Percentiles rank a stretch among this genome's conserved stretches.
Conservation (phyloP, 2,888 invertebrate species). For the Cylindroiulus punctatus region DNA sequence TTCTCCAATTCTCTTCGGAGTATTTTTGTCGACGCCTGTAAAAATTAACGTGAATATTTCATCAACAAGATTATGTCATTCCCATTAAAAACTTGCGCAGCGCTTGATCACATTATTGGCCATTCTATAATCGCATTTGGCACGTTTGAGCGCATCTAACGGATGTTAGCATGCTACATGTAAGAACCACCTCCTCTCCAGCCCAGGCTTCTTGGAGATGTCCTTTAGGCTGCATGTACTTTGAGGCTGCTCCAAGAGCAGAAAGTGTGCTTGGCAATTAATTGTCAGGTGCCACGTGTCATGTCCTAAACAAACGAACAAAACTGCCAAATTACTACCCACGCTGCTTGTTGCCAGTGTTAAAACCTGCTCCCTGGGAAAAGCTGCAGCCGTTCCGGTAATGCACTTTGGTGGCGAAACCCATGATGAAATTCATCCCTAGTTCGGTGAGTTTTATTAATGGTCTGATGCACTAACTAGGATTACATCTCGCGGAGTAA, state of each 20-base stretch:
- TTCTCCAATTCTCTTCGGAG: background rate
- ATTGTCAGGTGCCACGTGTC: background rate
- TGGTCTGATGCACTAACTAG: slow-evolving; percentile 42
- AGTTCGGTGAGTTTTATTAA: slow-evolving; percentile 5
- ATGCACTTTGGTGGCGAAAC: background rate
- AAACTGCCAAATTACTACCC: background rate
- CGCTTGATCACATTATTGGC: background rate
- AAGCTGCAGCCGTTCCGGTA: background rate
- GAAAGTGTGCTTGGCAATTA: background rate
- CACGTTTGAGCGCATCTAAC: background rate
- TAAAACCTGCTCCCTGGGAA: background rate
- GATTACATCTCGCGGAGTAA: slow-evolving; percentile 11
- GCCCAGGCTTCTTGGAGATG: too few species aligned
- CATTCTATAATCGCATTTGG: background rate
- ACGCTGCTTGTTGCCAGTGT: background rate
- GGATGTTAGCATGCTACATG: too few species aligned
- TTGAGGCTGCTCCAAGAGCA: too few species aligned
- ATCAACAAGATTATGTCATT: background rate
- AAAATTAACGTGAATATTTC: background rate
- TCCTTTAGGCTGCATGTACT: too few species aligned
- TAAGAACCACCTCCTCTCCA: too few species aligned
- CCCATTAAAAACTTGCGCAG: background rate
- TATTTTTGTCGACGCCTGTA: background rate
- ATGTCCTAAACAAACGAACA: background rate
- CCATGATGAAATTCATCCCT: slow-evolving; percentile 18